Percentiles rank a stretch among this genome's conserved stretches.
phyloP scores from a whole-genome alignment of 64 coral and sea anemone species.

The Porites lutea region DNA sequence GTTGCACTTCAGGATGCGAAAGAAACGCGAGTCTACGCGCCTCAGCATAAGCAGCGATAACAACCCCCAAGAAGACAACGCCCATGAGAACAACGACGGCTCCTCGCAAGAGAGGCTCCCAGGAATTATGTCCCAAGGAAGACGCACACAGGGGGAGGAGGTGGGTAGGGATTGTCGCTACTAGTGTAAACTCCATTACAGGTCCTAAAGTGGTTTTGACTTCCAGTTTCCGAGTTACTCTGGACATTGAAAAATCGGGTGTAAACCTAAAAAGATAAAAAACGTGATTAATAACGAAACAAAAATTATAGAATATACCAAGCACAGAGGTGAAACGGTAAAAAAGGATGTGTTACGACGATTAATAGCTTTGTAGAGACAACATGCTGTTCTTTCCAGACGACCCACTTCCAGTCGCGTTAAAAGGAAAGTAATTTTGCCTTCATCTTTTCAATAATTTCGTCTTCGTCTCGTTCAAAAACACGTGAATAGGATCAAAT shows the following conservation, averaged over 20 bases:
- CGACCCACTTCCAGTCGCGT: too few species aligned
- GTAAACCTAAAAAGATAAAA: constrained; percentile 81
- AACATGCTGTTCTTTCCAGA: too few species aligned
- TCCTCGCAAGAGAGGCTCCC: constrained; percentile 79
- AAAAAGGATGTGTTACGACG: too few species aligned
- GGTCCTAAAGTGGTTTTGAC: constrained; percentile 90
- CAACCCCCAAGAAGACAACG: constrained; percentile 69
- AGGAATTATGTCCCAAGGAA: constrained; percentile 77
- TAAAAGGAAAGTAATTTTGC: too few species aligned
- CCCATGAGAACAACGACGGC: constrained; percentile 69
- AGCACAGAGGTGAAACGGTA: too few species aligned
- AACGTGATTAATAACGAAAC: too few species aligned
- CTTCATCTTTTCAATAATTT: too few species aligned
- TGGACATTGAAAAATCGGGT: constrained; percentile 97
- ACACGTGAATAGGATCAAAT: too few species aligned
- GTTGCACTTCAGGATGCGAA: constrained; percentile 61
- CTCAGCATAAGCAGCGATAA: constrained; percentile 79
- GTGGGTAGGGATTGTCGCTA: constrained; percentile 96
- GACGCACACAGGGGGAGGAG: constrained; percentile 96
- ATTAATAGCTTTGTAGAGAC: too few species aligned
- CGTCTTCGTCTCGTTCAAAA: too few species aligned
- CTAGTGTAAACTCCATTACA: constrained; percentile 93
- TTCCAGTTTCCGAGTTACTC: constrained; percentile 91
- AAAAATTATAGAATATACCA: too few species aligned
- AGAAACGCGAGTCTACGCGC: constrained; percentile 76